Conservation (phyloP, 2,797 vertebrate genomes). For the Phataginus tetradactyla region DNA sequence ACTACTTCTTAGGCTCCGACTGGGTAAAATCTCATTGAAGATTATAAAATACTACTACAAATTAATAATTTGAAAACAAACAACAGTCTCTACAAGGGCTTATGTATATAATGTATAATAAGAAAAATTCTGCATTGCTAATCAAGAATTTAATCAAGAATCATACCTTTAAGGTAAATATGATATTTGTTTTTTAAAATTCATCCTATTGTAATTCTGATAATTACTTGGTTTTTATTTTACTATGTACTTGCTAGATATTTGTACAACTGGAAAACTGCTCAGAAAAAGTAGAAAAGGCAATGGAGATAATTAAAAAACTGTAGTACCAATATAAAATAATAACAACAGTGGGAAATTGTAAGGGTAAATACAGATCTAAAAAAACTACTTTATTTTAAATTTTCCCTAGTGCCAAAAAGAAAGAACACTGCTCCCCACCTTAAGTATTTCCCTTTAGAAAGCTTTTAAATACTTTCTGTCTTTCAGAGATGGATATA, state of each 20-base stretch:
- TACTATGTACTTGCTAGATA: background rate
- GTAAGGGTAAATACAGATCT: background rate
- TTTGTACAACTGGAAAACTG: background rate
- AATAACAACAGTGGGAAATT: background rate
- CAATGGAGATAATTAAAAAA: background rate
- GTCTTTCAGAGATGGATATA: background rate
- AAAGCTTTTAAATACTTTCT: constrained; percentile 16
- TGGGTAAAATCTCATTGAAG: background rate
- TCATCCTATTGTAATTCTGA: background rate
- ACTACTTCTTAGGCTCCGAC: background rate
- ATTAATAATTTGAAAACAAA: background rate
- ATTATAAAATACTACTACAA: background rate
- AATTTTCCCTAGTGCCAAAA: background rate
- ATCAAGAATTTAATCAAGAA: constrained; percentile 16
- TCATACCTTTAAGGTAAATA: background rate
- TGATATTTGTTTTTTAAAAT: background rate
- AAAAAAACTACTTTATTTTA: background rate
- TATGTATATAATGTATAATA: background rate
- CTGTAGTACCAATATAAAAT: background rate
- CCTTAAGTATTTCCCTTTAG: background rate
- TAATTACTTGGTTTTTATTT: background rate
- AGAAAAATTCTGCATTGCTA: background rate
- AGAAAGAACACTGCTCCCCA: background rate
- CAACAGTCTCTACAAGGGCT: background rate
- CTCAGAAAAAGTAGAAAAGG: background rate